phyloP scores from a whole-genome alignment of 2,888 invertebrate species.

The Dromius quadrimaculatus region DNA sequence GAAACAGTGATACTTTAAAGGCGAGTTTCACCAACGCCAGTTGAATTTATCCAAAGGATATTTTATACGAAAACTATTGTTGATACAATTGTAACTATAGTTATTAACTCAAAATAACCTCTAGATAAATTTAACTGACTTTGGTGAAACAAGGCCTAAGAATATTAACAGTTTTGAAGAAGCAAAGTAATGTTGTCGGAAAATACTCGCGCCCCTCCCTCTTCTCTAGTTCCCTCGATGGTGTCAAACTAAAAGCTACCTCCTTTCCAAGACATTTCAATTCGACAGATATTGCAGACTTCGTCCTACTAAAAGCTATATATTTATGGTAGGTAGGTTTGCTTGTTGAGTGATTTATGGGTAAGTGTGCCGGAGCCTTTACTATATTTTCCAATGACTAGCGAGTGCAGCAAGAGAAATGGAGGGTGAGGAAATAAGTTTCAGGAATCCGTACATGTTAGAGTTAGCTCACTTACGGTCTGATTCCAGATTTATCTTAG shows the following conservation, averaged over 20 bases:
- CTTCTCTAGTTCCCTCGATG: not conserved
- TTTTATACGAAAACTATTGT: too few relatives aligned
- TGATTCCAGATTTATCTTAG: constrained; percentile 44
- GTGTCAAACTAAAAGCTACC: constrained; percentile 50
- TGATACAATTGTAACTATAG: too few relatives aligned
- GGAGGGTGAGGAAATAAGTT: not conserved
- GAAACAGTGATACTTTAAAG: too few relatives aligned
- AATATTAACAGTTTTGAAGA: too few relatives aligned
- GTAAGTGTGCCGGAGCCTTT: constrained; percentile 57
- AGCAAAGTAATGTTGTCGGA: too few relatives aligned
- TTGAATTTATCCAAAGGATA: too few relatives aligned
- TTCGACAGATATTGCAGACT: constrained; percentile 48
- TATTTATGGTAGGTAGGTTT: constrained; percentile 51
- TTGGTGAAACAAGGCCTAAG: too few relatives aligned
- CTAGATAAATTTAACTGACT: too few relatives aligned
- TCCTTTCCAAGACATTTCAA: constrained; percentile 45
- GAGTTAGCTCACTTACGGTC: constrained; percentile 36
- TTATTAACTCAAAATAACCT: too few relatives aligned
- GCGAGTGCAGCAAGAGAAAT: constrained; percentile 24
- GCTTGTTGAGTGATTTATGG: constrained; percentile 51
- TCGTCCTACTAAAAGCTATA: constrained; percentile 46
- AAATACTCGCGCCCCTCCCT: too few relatives aligned
- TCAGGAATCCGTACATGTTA: constrained; percentile 39
- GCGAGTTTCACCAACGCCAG: too few relatives aligned
- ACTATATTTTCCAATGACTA: constrained; percentile 61